A percentile compares a stretch with the other conserved stretches of the same genome.
These are phyloP conservation scores for Chlorodrepanis virens DNA, from an alignment of 2,113 vertebrate genomes.

Conservation along the genomic window DNA sequence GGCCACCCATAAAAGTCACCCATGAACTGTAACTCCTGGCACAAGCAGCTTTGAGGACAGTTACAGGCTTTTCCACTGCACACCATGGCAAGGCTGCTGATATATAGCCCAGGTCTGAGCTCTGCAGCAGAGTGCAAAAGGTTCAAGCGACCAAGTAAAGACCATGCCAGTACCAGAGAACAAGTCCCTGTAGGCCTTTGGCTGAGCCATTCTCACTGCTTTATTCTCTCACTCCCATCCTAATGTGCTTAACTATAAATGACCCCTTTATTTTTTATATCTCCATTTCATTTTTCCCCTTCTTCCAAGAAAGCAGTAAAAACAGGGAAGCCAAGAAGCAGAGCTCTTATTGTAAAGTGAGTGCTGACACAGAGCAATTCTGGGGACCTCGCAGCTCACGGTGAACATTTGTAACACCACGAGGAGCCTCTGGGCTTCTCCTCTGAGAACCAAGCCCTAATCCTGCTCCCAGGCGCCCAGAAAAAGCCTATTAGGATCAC, in stretches of 20 bases:
- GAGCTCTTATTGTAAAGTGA: conserved; percentile 24
- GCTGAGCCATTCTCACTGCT: not conserved
- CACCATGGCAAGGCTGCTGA: not conserved
- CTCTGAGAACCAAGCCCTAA: not conserved
- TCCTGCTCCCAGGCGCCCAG: not conserved
- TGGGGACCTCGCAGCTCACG: not conserved
- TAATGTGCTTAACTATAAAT: conserved; percentile 47
- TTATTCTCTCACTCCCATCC: not conserved
- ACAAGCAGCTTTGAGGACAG: not conserved
- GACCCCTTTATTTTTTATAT: conserved; percentile 52
- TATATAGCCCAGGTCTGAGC: not conserved
- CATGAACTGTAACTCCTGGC: not conserved
- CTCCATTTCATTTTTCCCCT: conserved; percentile 27
- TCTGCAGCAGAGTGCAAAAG: not conserved
- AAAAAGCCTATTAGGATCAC: not conserved
- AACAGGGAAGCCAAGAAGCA: not conserved
- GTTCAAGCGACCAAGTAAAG: conserved; percentile 41
- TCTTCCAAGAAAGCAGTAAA: conserved; percentile 11
- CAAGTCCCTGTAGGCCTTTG: not conserved
- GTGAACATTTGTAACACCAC: not conserved
- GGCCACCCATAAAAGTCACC: not conserved
- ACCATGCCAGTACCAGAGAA: not conserved
- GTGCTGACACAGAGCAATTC: not conserved
- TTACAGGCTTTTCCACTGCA: not conserved
- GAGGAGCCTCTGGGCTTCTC: not conserved